Evolutionary conservation across 2,888 invertebrate genomes (phyloP), one percentile per base, ranked within the genome.

Genomic region (Craniophora ligustri): DNA sequence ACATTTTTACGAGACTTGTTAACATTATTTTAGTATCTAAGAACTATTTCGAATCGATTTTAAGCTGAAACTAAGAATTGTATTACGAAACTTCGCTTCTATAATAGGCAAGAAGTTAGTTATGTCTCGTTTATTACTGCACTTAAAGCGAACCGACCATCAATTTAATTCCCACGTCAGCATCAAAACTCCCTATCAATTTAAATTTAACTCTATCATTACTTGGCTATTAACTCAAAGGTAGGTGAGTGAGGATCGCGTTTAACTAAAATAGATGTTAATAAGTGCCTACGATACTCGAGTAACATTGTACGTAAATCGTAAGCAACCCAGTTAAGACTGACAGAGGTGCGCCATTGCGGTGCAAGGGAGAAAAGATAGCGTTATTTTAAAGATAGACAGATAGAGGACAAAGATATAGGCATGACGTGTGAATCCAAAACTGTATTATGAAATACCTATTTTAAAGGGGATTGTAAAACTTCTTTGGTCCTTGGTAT

Each of bases 301-400:
- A 82, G 81, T 83, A 87, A 81, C 78, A 79, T 73, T 77, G 72
- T 71, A 79, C 82, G 85, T 88, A 87, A 86, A 84, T 87, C 76
- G 75, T 82, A 84, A 82, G 85, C 87, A 87, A 87, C 87, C 86
- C 86, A 85, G 85, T 88, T 87, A 85, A 79, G 76, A 80, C 82
- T 83, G 84, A 85, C 81, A 75, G 78, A 74, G 71, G 57, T 61
- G 65, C 41, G 63, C 38, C 38, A 34, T 6, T 5, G 11, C 32
- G 60, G 30, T 39, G 1, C 28, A 68, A 62, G 48, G 16, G 5
- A 15, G n/a, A 53, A 18, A 14, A 11, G 2, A 5, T 0, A 39
- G 59, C 51, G 59, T 26, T 26, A 3, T 3, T n/a, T 26, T n/a
- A 1, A 23, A 10, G 10, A 23, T 10, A 23, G 2, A 26, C n/a